Conservation (phyloP, 2,113 vertebrate species). For the Plecotus auritus region DNA sequence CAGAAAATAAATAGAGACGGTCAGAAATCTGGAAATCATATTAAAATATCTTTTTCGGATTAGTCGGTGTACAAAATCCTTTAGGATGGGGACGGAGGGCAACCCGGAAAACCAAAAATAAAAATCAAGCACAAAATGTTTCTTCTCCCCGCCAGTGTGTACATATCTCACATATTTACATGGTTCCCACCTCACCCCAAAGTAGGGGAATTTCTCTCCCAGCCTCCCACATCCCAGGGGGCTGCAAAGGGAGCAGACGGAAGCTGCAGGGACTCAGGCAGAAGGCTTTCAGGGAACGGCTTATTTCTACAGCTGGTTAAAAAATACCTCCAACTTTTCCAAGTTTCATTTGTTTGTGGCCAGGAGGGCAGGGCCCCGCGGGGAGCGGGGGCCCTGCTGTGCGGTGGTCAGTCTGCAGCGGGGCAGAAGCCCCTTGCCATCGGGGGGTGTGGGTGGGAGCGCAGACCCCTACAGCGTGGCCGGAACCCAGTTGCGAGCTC, state of each 20-base stretch:
- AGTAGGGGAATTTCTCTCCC: conserved; percentile 55
- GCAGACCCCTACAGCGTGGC: conserved; percentile 59
- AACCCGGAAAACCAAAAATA: conserved; percentile 80
- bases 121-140: conserved; percentile 81
- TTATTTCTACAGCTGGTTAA: conserved; percentile 74
- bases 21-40: conserved; percentile 95
- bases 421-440: conserved; percentile 36
- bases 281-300: conserved; percentile 57
- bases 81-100: conserved; percentile 78
- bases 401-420: neutral
- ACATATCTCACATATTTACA: conserved; percentile 98
- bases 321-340: conserved; percentile 74
- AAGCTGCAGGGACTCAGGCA: conserved; percentile 49
- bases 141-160: conserved; percentile 85
- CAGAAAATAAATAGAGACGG: conserved; percentile 97
- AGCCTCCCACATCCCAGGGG: neutral
- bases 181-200: conserved; percentile 71
- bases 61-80: conserved; percentile 94
- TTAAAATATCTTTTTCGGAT: conserved; percentile 96
- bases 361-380: conserved; percentile 42
- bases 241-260: conserved; percentile 23
- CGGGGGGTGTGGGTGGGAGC: conserved; percentile 30
- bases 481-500: conserved; percentile 59
- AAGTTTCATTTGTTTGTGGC: conserved; percentile 68
- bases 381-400: conserved; percentile 5